Conservation (phyloP, 2,113 vertebrate genomes). For the Struthio camelus region DNA sequence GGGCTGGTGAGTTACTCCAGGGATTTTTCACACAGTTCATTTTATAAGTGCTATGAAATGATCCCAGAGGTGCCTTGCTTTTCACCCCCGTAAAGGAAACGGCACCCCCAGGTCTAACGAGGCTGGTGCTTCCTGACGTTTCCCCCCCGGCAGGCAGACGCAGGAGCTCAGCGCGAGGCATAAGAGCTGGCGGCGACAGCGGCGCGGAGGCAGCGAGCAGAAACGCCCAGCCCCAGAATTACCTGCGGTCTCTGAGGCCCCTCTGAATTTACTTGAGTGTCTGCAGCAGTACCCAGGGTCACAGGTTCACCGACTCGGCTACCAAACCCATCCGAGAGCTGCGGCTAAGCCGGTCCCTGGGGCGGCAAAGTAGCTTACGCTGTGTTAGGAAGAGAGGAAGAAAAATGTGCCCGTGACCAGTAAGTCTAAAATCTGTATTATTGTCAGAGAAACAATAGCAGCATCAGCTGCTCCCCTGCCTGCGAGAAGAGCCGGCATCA, state of each 20-base stretch:
- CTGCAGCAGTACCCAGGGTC: constrained; percentile 31
- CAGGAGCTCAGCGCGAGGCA: background rate
- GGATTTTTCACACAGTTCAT: background rate
- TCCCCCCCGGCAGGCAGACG: background rate
- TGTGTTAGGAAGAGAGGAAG: constrained; percentile 27
- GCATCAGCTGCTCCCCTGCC: constrained; percentile 59
- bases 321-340: constrained; percentile 29
- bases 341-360: constrained; percentile 31
- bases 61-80: background rate
- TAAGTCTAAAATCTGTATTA: constrained; percentile 63
- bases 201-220: background rate
- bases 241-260: background rate
- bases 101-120: background rate
- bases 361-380: constrained; percentile 48
- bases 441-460: constrained; percentile 60
- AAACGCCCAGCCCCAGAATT: background rate
- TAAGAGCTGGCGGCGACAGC: constrained; percentile 9
- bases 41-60: background rate
- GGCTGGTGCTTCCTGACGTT: background rate
- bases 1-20: background rate
- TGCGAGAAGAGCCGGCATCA: background rate
- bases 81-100: background rate
- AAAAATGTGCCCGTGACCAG: constrained; percentile 59
- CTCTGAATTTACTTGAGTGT: constrained; percentile 12
- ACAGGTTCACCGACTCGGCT: background rate